Conservation (phyloP, 2,113 vertebrate species). For the Cyanoderma ruficeps region DNA sequence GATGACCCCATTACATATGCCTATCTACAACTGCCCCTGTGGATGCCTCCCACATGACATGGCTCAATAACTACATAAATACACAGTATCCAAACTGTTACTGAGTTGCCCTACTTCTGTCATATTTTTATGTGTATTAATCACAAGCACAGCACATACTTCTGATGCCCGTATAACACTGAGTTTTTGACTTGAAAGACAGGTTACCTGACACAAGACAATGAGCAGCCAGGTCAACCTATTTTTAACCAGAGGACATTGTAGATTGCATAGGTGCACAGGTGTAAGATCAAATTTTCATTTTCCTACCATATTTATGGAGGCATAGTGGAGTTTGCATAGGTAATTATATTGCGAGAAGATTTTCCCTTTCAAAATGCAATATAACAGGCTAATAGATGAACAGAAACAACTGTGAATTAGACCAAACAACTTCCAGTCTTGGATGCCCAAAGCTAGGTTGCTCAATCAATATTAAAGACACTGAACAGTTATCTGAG, state of each 20-base stretch:
- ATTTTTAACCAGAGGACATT: neutral
- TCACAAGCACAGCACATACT: neutral
- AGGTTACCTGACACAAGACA: neutral
- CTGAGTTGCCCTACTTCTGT: neutral
- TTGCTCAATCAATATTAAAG: neutral
- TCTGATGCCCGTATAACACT: neutral
- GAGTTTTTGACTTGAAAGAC: neutral
- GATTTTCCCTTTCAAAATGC: neutral
- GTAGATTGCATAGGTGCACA: neutral
- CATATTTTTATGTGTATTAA: neutral
- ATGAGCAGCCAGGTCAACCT: neutral
- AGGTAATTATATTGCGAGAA: neutral
- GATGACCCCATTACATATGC: neutral
- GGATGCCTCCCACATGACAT: neutral
- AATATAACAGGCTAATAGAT: neutral
- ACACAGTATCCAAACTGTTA: neutral
- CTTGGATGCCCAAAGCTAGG: neutral
- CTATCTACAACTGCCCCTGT: neutral
- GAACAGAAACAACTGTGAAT: neutral
- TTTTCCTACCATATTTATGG: neutral
- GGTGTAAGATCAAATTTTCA: neutral
- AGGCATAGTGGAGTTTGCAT: neutral
- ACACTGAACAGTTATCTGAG: neutral
- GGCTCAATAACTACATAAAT: neutral
- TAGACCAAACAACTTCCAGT: neutral